Conservation (phyloP, 2,113 vertebrate genomes). For the Apus apus region DNA sequence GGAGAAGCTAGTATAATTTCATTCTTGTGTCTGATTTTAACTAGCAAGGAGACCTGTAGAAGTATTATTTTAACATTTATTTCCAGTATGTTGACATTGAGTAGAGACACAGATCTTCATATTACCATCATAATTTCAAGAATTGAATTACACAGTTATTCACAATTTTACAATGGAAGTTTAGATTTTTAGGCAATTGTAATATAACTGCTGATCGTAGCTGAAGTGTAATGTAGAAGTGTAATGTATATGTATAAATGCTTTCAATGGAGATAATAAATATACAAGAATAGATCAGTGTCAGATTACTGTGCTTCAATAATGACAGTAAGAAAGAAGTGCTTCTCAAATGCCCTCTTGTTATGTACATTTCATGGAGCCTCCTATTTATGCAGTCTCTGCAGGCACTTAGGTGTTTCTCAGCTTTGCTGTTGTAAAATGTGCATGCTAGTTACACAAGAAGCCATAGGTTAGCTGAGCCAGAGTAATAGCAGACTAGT, state of each 20-base stretch:
- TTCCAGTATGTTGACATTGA: not conserved
- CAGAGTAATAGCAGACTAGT: not conserved
- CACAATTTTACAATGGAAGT: not conserved
- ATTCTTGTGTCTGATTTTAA: constrained; percentile 27
- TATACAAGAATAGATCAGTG: not conserved
- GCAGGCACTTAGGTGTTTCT: not conserved
- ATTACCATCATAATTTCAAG: not conserved
- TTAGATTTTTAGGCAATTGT: not conserved
- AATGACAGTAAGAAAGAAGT: not conserved
- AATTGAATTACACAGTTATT: not conserved
- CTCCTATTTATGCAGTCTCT: not conserved
- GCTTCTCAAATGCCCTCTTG: not conserved
- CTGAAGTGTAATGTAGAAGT: not conserved
- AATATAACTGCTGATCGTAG: not conserved
- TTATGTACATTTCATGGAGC: not conserved
- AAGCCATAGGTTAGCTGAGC: not conserved
- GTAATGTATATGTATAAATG: not conserved
- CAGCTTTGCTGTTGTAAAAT: not conserved
- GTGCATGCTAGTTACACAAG: not conserved
- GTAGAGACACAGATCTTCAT: not conserved
- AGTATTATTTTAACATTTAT: not conserved
- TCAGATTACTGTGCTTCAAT: not conserved
- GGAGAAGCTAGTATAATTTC: not conserved
- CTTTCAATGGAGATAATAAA: not conserved
- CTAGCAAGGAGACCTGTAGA: not conserved